Base-by-base conservation (phyloP, 2,797 vertebrate species). In the Sciaenops ocellatus region DNA sequence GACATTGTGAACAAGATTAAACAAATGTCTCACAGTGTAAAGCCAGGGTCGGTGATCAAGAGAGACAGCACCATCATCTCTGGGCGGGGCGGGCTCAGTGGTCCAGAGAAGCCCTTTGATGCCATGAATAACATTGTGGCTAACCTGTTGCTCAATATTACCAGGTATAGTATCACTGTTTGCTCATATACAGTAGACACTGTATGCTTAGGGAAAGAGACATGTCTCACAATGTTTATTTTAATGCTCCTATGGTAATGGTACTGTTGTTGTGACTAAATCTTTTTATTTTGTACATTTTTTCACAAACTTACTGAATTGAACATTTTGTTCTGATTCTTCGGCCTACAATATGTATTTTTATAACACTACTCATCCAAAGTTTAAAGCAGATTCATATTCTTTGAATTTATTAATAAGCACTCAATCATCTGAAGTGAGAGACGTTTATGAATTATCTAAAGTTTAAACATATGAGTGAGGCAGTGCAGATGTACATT, bases 91-190 rank as follows among this genome's bases (percentile, higher is more conserved):
- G 82, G 90, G 11, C 73, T 94, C 46, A 94, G 93, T 3, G 92
- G 88, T 28, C 15, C 73, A 0, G 95, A 96, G 89, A 98, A 96
- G 78, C 97, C 98, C 0, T 99, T 99, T 91, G 98, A 99, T 74
- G 93, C 95, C 50, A 98, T 99, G 98, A 99, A 99, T 91, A 99
- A 98, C 90, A 97, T 99, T 0, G 95, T 99, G 83, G 98, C 97
- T 62, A 99, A 99, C 90, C 92, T 99, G 86, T 91, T 99, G 64
- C 95, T 99, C 72, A 98, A 95, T 80, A 92, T 99, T 44, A 99
- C 98, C 76, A 99, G 98, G 98, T 99, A 72, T n/a, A 56, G 44
- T 59, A 30, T 69, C 56, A 46, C n/a, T 46, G 26, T 50, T 47
- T 79, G 20, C 24, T 22, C 65, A 28, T 3, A 15, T 50, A n/a